Conservation (phyloP, 2,888 invertebrate genomes). For the Mesorhabditis belari region DNA sequence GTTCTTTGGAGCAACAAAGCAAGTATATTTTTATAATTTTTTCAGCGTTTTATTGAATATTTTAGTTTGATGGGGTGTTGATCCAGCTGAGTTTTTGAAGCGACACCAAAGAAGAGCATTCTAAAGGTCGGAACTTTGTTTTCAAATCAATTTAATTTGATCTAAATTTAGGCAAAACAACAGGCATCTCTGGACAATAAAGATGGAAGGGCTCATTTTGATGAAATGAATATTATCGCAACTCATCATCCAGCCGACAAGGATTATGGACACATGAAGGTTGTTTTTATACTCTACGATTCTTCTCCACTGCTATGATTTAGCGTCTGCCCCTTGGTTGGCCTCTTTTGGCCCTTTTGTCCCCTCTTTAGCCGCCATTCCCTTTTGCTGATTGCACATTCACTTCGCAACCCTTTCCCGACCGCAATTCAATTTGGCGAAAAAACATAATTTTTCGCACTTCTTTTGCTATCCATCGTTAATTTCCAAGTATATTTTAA, state of each 20-base stretch:
- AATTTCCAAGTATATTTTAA: too few relatives aligned
- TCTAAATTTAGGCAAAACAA: constrained; percentile 10
- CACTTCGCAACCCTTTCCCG: too few relatives aligned
- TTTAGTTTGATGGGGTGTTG: too few relatives aligned
- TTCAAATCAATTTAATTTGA: neutral
- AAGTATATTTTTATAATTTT: too few relatives aligned
- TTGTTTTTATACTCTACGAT: constrained; percentile 45
- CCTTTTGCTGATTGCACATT: too few relatives aligned
- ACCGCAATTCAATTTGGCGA: too few relatives aligned
- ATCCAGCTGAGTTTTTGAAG: constrained; percentile 49
- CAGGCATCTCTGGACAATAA: constrained; percentile 33
- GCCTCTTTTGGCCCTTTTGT: too few relatives aligned
- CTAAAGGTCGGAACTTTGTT: constrained; percentile 25
- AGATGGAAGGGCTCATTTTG: constrained; percentile 57
- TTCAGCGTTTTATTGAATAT: too few relatives aligned
- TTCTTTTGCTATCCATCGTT: too few relatives aligned
- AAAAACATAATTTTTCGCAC: too few relatives aligned
- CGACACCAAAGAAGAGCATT: constrained; percentile 52
- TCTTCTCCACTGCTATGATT: neutral
- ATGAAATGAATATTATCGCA: constrained; percentile 96
- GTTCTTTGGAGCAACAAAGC: too few relatives aligned
- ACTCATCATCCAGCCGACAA: constrained; percentile 95
- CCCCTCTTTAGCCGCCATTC: too few relatives aligned
- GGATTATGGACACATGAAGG: constrained; percentile 98
- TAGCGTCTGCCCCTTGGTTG: neutral